Percentiles rank a stretch among this genome's conserved stretches.
Evolutionary conservation across 2,797 vertebrate genomes (phyloP).

Genomic region (Ispidina lecontei): DNA sequence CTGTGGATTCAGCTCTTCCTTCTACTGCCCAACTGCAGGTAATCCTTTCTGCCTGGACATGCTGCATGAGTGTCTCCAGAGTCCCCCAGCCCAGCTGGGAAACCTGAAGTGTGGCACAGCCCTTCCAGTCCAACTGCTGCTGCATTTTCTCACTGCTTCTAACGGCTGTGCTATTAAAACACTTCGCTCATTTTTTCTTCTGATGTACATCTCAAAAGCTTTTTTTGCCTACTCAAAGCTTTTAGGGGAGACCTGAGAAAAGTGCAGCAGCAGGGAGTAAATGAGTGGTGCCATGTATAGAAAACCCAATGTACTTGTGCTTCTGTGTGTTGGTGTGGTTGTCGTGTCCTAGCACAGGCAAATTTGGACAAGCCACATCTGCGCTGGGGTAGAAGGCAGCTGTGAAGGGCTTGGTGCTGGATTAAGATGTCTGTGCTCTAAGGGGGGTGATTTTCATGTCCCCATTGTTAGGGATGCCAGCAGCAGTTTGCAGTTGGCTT

Average conservation of each 20-base stretch:
- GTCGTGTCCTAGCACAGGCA: background rate
- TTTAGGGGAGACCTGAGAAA: background rate
- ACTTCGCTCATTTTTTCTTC: background rate
- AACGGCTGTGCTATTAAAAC: background rate
- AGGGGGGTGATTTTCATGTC: background rate
- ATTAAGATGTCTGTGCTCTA: background rate
- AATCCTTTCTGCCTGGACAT: background rate
- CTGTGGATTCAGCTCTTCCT: background rate
- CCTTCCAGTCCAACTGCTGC: background rate
- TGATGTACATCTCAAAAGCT: rapidly evolving
- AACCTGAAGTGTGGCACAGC: background rate
- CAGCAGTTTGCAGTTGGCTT: background rate
- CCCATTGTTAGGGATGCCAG: background rate
- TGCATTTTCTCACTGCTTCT: background rate
- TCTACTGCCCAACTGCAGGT: rapidly evolving
- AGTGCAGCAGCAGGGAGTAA: background rate
- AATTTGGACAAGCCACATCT: rapidly evolving
- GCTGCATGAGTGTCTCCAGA: rapidly evolving
- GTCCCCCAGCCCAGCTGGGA: background rate
- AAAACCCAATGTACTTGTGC: background rate
- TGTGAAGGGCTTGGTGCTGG: background rate
- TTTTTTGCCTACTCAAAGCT: background rate
- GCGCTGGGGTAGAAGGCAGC: background rate
- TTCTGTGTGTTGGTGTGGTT: background rate
- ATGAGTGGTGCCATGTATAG: background rate